A percentile compares a stretch with the other conserved stretches of the same genome.
These are phyloP conservation scores for Zosterops lateralis DNA, from an alignment of 2,113 vertebrate species.

Conservation along the genomic window DNA sequence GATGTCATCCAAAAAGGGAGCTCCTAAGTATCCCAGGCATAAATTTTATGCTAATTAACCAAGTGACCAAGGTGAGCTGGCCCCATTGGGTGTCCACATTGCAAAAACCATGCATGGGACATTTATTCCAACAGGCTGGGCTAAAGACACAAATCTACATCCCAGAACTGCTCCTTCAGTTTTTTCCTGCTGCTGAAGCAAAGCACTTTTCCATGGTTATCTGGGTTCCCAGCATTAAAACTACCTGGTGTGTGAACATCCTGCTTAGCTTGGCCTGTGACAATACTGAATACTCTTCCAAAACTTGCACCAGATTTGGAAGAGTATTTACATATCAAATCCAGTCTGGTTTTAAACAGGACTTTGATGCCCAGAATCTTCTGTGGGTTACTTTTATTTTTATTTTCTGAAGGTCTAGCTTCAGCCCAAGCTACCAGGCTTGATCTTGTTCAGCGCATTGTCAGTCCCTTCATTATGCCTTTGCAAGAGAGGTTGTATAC, in stretches of 20 bases:
- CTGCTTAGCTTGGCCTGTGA: neutral
- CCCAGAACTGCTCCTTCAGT: neutral
- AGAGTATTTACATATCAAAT: neutral
- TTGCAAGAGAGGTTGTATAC: neutral
- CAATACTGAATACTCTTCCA: neutral
- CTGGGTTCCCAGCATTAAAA: neutral
- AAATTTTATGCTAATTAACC: neutral
- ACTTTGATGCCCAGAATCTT: neutral
- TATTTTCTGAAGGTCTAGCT: neutral
- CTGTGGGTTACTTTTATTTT: neutral
- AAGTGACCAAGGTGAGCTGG: neutral
- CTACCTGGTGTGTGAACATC: neutral
- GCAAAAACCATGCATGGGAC: neutral
- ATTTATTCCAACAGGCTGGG: neutral
- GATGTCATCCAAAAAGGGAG: rapidly evolving
- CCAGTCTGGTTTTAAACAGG: neutral
- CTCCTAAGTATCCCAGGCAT: neutral
- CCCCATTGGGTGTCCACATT: rapidly evolving
- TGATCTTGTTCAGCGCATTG: neutral
- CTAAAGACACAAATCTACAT: neutral
- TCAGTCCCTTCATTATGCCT: rapidly evolving
- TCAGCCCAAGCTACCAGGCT: neutral
- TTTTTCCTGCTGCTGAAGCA: neutral
- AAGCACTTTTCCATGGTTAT: neutral
- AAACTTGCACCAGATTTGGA: neutral